Evolutionary conservation across 2,113 vertebrate species (phyloP).

Genomic region (Tenebrosternarchus preto): DNA sequence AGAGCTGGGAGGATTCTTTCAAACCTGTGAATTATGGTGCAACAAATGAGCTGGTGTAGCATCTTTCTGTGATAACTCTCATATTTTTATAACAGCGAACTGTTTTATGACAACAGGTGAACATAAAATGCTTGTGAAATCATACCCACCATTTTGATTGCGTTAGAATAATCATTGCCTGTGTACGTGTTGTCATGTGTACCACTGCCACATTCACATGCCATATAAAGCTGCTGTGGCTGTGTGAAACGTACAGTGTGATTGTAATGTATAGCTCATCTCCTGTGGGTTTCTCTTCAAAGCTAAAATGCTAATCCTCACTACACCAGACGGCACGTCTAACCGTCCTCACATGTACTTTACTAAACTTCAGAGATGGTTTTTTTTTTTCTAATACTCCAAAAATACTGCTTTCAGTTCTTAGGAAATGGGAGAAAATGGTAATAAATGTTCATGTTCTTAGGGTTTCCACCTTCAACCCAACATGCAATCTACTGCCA

Average conservation of each 20-base stretch:
- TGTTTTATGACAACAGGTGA: constrained; percentile 57
- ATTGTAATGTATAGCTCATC: neutral
- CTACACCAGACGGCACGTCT: too few species aligned
- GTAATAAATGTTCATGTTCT: constrained; percentile 15
- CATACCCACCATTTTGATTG: neutral
- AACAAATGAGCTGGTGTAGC: neutral
- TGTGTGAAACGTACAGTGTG: neutral
- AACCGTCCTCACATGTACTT: too few species aligned
- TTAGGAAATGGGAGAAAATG: too few species aligned
- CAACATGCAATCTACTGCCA: neutral
- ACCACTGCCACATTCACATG: neutral
- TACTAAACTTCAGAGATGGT: too few species aligned
- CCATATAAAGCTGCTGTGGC: neutral
- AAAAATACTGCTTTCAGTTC: too few species aligned
- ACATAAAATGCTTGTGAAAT: constrained; percentile 58
- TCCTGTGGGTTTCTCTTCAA: neutral
- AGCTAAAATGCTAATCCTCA: too few species aligned
- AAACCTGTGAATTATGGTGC: too few species aligned
- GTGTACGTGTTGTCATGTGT: neutral
- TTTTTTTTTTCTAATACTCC: too few species aligned
- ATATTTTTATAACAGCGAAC: constrained; percentile 39
- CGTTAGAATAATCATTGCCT: neutral
- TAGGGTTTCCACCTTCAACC: neutral
- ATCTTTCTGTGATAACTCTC: neutral
- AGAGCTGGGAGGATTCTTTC: too few species aligned